Evolutionary conservation across 2,888 invertebrate genomes (phyloP).

Genomic region (Lymantria dispar): DNA sequence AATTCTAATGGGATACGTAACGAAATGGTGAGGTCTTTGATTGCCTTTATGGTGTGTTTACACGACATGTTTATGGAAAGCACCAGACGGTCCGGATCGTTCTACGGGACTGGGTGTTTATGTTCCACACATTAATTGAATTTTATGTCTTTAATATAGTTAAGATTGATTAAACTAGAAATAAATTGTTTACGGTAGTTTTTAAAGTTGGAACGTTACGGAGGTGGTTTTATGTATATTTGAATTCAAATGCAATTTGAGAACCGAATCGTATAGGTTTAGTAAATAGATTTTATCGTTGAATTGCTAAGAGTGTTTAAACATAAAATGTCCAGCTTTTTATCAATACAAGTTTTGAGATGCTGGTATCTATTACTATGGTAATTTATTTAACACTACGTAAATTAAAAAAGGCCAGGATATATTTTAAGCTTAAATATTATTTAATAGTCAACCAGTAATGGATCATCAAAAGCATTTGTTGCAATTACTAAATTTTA

Average conservation of each 20-base stretch:
- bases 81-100: constrained; percentile 11
- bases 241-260: neutral
- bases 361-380: no score
- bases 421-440: no score
- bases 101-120: constrained; percentile 35
- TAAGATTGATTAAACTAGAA: constrained; percentile 12
- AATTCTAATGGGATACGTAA: constrained; percentile 46
- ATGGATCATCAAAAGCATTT: no score
- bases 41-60: constrained; percentile 49
- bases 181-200: constrained; percentile 10
- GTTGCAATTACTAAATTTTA: no score
- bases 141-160: constrained; percentile 19
- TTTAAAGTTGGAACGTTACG: constrained; percentile 2
- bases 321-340: no score
- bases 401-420: no score
- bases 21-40: constrained; percentile 23
- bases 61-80: constrained; percentile 48
- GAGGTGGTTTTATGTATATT: neutral
- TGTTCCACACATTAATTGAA: constrained; percentile 17
- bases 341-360: no score
- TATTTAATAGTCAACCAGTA: no score
- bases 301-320: no score
- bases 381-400: no score
- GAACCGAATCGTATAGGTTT: no score
- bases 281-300: no score